These are phyloP conservation scores for Drosophila ezoana DNA, from an alignment of 2,888 invertebrate genomes.

Conservation along the genomic window DNA sequence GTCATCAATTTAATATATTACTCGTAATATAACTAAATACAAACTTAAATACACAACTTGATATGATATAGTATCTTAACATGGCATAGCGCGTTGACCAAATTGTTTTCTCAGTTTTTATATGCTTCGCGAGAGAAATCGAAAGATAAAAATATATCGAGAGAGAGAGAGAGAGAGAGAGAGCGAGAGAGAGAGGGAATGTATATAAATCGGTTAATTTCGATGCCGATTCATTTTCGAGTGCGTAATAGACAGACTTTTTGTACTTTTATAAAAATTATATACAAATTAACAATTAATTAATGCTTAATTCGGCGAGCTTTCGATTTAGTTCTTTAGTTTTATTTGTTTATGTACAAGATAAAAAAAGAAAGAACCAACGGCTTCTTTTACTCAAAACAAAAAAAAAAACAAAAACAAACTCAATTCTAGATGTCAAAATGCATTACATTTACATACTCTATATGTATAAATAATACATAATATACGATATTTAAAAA, in stretches of 20 bases:
- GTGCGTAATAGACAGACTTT: slow-evolving; percentile 56
- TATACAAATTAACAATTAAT: slow-evolving; percentile 49
- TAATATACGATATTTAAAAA: slow-evolving; percentile 48
- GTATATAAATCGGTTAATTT: slow-evolving; percentile 57
- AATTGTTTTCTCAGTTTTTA: slow-evolving; percentile 36
- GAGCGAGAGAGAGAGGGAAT: slow-evolving; percentile 12
- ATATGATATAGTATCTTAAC: slow-evolving; percentile 60
- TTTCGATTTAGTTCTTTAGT: slow-evolving; percentile 23
- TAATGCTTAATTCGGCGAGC: slow-evolving; percentile 67
- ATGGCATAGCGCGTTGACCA: slow-evolving; percentile 40
- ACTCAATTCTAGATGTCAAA: slow-evolving; percentile 75
- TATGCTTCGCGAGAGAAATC: slow-evolving; percentile 31
- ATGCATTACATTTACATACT: slow-evolving; percentile 65
- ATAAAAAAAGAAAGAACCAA: slow-evolving; percentile 26
- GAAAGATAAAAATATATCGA: too few relatives aligned
- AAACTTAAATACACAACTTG: slow-evolving; percentile 41
- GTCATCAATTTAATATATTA: slow-evolving; percentile 46
- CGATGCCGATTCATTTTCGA: slow-evolving; percentile 38
- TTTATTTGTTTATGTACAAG: slow-evolving; percentile 36
- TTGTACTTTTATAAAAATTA: slow-evolving; percentile 78
- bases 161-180: not conserved
- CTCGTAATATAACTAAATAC: slow-evolving; percentile 61
- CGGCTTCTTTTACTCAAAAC: slow-evolving; percentile 38
- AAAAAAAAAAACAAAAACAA: too few relatives aligned
- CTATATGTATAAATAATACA: slow-evolving; percentile 52